Base-by-base conservation (phyloP, 2,888 invertebrate species). In the Lasius platythorax region DNA sequence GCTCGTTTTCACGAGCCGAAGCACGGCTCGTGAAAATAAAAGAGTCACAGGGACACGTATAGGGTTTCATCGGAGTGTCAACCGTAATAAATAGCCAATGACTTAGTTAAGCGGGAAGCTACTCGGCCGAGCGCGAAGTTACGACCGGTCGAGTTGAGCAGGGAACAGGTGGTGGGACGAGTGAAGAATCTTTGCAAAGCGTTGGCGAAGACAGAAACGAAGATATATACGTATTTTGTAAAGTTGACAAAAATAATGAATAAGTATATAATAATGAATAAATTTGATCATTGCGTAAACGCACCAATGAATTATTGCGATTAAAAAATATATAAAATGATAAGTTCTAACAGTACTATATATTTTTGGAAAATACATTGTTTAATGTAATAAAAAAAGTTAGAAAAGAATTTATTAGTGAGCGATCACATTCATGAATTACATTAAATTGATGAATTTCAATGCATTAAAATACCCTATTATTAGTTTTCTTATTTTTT, bases 41-140 rank as follows among this genome's bases (percentile, higher is more conserved):
- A 81, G 76, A 84, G 63, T 82, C 84, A 82, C 82, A 82, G 66
- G 81, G 85, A 64, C 83, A 78, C 50, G 50, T 83, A 61, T 86
- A 87, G 87, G 89, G 90, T 93, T 94, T 93, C 93, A 85, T 88
- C 85, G 74, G 84, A 84, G 85, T 91, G 92, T 93, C 92, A 91
- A 91, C 91, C 88, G 91, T 93, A 93, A 93, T 92, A 93, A 94
- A 93, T 93, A 93, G 93, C 92, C 92, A 90, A 93, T 93, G 93
- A 92, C 92, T 92, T 91, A 90, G 91, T 93, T 92, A 91, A 90
- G 86, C 87, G 85, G 78, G 70, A 78, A 78, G 73, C 79, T 73
- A 63, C 73, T 81, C 37, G 33, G 33, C 30, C 33, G 72, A 46
- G 58, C 43, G 72, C 61, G 86, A 86, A 89, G 81, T 66, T 76